Percentiles rank a stretch among this genome's conserved stretches.
phyloP scores from a whole-genome alignment of 1,140 invertebrate species.

The Archegozetes longisetosus region DNA sequence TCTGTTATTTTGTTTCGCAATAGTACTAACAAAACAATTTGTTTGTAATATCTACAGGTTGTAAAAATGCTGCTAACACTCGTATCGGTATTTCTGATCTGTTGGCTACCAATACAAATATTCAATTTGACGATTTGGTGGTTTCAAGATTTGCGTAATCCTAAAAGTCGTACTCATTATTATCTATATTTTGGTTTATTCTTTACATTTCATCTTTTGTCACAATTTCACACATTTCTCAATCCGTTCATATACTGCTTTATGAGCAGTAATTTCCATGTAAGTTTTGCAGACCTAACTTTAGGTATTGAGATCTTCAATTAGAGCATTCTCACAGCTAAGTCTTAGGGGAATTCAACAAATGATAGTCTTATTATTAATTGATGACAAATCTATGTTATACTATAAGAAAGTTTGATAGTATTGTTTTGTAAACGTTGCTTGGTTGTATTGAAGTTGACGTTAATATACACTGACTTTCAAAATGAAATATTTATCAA shows the following conservation, averaged over 20 bases:
- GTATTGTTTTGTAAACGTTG: neutral
- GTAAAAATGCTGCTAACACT: conserved; percentile 40
- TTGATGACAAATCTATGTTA: neutral
- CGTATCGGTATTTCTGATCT: conserved; percentile 37
- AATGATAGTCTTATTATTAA: neutral
- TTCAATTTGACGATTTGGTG: conserved; percentile 29
- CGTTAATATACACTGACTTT: too few relatives aligned
- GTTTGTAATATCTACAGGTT: too few relatives aligned
- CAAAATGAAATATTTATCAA: too few relatives aligned
- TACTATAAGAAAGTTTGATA: neutral
- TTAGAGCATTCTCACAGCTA: neutral
- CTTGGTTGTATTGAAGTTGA: neutral
- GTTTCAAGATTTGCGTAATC: conserved; percentile 14
- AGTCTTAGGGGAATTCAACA: neutral
- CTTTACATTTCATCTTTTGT: conserved; percentile 36
- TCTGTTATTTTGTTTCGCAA: too few relatives aligned
- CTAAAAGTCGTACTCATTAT: conserved; percentile 22
- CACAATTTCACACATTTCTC: conserved; percentile 55
- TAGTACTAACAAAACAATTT: too few relatives aligned
- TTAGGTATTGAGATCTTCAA: neutral
- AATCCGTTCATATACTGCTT: conserved; percentile 77
- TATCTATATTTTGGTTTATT: conserved; percentile 28
- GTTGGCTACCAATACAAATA: conserved; percentile 37
- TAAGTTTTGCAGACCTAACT: conserved; percentile 29
- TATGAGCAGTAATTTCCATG: conserved; percentile 66